These are phyloP conservation scores for Phrynosoma platyrhinos DNA, from an alignment of 2,113 vertebrate genomes.

Conservation along the genomic window DNA sequence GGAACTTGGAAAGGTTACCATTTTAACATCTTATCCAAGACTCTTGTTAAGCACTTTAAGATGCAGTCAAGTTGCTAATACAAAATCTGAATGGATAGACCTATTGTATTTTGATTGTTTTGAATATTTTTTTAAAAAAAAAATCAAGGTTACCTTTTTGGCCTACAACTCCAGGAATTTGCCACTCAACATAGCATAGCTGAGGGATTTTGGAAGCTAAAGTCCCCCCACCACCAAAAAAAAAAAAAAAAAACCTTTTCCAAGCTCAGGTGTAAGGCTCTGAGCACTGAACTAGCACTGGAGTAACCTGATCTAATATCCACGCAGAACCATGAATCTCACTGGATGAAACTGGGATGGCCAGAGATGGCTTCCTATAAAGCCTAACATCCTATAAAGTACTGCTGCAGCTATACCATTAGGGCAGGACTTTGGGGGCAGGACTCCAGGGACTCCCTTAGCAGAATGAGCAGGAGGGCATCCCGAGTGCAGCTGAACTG, in stretches of 20 bases:
- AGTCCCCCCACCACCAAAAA: background rate
- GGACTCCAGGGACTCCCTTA: background rate
- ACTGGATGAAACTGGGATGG: background rate
- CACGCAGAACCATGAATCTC: background rate
- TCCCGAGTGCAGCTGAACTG: background rate
- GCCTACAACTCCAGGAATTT: background rate
- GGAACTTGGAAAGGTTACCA: background rate
- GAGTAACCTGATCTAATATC: background rate
- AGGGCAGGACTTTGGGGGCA: background rate
- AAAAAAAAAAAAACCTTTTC: background rate
- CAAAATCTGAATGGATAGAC: no score
- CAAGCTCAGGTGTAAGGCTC: no score
- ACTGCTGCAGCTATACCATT: background rate
- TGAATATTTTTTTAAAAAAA: no score
- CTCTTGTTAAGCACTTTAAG: no score
- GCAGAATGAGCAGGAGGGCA: background rate
- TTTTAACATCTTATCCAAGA: no score
- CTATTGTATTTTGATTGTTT: no score
- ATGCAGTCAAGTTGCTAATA: no score
- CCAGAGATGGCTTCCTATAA: background rate
- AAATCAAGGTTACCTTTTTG: no score
- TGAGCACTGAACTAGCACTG: background rate
- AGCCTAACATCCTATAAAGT: background rate
- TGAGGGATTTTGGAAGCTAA: background rate
- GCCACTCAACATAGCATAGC: no score